Percentiles rank a stretch among this genome's conserved stretches.
phyloP scores from a whole-genome alignment of 2,797 vertebrate species.

The Rhadinocentrus ornatus region DNA sequence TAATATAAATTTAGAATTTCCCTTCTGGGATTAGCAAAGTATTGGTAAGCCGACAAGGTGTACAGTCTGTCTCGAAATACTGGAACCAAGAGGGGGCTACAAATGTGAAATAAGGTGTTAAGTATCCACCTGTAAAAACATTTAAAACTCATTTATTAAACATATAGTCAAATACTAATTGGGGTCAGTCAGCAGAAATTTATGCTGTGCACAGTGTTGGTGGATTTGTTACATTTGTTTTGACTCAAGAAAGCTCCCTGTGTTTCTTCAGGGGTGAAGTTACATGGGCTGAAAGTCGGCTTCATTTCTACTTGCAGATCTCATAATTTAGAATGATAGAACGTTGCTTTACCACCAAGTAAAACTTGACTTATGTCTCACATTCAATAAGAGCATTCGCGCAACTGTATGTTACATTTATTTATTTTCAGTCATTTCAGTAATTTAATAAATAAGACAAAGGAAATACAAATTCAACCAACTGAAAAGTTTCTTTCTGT shows the following conservation, averaged over 20 bases:
- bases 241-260: background rate
- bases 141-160: constrained; percentile 10
- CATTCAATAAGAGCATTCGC: background rate
- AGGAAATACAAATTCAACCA: too few relatives aligned
- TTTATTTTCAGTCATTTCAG: background rate
- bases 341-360: too few relatives aligned
- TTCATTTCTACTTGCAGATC: background rate
- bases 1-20: too few relatives aligned
- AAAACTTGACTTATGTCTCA: background rate
- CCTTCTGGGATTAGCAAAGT: too few relatives aligned
- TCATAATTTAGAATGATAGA: background rate
- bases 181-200: constrained; percentile 7
- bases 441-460: background rate
- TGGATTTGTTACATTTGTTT: background rate
- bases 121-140: background rate
- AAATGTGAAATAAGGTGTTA: background rate
- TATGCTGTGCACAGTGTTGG: background rate
- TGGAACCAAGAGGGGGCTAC: background rate
- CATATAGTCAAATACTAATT: constrained; percentile 10
- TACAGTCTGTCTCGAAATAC: background rate
- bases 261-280: background rate
- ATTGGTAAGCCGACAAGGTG: background rate
- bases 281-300: background rate
- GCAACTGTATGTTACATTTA: background rate
- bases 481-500: too few relatives aligned